These are phyloP conservation scores for Chromis chromis DNA, from an alignment of 2,797 vertebrate genomes.

Conservation along the genomic window DNA sequence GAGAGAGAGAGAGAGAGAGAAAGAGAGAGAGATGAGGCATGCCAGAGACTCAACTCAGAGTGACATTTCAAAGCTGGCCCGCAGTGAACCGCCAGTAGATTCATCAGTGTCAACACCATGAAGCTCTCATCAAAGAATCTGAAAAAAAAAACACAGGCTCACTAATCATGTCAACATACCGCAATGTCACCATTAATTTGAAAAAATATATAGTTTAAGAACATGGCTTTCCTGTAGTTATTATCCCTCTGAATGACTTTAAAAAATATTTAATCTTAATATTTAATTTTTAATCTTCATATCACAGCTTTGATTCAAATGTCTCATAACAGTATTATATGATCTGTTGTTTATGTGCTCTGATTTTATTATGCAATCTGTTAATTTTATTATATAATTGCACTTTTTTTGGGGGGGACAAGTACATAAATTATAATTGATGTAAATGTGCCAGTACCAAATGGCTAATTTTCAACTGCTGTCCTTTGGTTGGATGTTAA, in stretches of 20 bases:
- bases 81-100: slow-evolving; percentile 74
- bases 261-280: neutral
- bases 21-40: slow-evolving; percentile 58
- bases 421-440: neutral
- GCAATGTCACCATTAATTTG: slow-evolving; percentile 59
- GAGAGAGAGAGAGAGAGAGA: slow-evolving; percentile 33
- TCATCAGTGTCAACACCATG: slow-evolving; percentile 80
- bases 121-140: slow-evolving; percentile 66
- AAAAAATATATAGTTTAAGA: slow-evolving; percentile 2
- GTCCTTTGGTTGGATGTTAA: neutral
- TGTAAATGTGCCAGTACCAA: neutral
- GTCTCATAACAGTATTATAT: neutral
- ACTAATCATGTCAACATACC: slow-evolving; percentile 72
- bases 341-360: too few relatives aligned
- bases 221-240: slow-evolving; percentile 17
- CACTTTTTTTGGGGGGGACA: neutral
- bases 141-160: slow-evolving; percentile 60
- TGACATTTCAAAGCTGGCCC: slow-evolving; percentile 82
- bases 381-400: neutral
- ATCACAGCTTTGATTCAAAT: neutral
- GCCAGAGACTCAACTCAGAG: slow-evolving; percentile 72
- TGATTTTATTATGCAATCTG: neutral
- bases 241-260: neutral
- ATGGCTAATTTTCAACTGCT: neutral
- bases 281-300: neutral